Percentiles rank a stretch among this genome's conserved stretches.
Conservation (phyloP, 2,113 vertebrate species). For the Peucedramus taeniatus region DNA sequence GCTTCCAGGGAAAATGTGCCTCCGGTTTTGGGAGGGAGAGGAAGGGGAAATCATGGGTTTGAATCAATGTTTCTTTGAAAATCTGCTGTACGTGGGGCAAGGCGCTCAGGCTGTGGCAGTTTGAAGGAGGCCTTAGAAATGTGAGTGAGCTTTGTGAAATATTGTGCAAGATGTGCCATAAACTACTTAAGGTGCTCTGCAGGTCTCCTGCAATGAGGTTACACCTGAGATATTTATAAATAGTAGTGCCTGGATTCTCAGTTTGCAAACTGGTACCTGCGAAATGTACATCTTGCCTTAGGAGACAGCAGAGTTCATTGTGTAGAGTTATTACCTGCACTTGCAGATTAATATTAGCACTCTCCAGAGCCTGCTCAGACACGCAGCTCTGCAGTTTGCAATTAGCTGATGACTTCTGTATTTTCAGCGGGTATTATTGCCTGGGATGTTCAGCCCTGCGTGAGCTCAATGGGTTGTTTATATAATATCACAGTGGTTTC, state of each 20-base stretch:
- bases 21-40: background rate
- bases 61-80: background rate
- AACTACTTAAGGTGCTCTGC: background rate
- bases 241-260: background rate
- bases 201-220: background rate
- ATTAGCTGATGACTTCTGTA: background rate
- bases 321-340: background rate
- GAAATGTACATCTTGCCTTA: background rate
- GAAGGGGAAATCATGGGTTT: background rate
- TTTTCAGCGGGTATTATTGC: background rate
- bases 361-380: background rate
- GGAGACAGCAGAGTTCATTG: background rate
- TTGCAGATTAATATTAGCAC: background rate
- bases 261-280: background rate
- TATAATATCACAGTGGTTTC: background rate
- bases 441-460: background rate
- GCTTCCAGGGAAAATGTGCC: background rate
- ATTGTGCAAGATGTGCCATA: background rate
- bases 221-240: background rate
- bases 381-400: background rate
- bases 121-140: background rate
- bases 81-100: background rate
- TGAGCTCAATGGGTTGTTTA: background rate
- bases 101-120: background rate
- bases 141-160: background rate